A percentile compares a stretch with the other conserved stretches of the same genome.
phyloP scores from a whole-genome alignment of 2,888 invertebrate species.

The Andrena bicolor region DNA sequence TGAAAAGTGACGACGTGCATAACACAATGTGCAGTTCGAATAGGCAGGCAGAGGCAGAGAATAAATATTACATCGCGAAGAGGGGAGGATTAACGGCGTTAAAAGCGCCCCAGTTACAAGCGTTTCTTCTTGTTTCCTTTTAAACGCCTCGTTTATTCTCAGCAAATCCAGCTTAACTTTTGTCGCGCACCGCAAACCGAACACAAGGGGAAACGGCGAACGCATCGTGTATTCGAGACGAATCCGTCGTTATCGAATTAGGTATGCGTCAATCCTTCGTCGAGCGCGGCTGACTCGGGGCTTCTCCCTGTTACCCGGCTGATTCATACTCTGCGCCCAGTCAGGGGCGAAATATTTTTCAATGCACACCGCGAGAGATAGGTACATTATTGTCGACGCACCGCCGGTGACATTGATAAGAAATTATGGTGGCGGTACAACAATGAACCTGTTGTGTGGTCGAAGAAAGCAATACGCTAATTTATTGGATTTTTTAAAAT shows the following conservation, averaged over 20 bases:
- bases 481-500: neutral
- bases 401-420: conserved; percentile 31
- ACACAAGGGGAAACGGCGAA: conserved; percentile 52
- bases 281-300: neutral
- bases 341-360: conserved; percentile 38
- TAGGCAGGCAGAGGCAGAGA: conserved; percentile 4
- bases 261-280: conserved; percentile 32
- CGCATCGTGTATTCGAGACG: conserved; percentile 60
- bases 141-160: conserved; percentile 64
- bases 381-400: conserved; percentile 10
- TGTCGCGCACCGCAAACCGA: conserved; percentile 32
- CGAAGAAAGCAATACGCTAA: neutral
- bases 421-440: conserved; percentile 10
- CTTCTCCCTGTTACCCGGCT: neutral
- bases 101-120: conserved; percentile 63
- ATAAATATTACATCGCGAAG: conserved; percentile 34
- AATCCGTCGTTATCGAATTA: conserved; percentile 57
- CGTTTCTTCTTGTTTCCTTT: conserved; percentile 57
- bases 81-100: conserved; percentile 54
- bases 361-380: conserved; percentile 2
- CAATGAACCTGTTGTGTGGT: neutral
- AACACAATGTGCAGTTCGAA: conserved; percentile 3
- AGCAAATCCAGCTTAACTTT: conserved; percentile 54
- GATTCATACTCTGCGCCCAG: conserved; percentile 7
- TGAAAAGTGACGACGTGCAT: neutral